Evolutionary conservation across 2,113 vertebrate species (phyloP).

Genomic region (Gorsachius goisagi): DNA sequence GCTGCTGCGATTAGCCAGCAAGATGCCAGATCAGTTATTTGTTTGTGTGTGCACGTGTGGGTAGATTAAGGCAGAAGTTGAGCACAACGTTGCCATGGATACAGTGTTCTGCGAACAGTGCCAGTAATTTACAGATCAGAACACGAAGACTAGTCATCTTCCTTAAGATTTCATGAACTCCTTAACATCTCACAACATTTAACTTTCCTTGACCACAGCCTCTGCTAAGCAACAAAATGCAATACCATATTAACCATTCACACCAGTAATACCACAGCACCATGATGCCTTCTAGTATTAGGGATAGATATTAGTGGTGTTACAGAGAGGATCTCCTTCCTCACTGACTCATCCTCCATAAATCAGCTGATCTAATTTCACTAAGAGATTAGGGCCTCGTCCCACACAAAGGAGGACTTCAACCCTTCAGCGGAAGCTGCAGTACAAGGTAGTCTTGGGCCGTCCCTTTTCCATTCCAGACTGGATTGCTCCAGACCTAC

Average conservation of each 20-base stretch:
- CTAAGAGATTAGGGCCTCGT: not conserved
- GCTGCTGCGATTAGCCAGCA: not conserved
- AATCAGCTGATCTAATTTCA: not conserved
- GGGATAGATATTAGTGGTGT: accelerated
- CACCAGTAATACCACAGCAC: not conserved
- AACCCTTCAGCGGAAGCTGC: not conserved
- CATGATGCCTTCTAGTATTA: accelerated
- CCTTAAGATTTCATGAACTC: not conserved
- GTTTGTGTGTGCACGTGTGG: not conserved
- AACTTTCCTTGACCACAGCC: not conserved
- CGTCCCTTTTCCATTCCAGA: not conserved
- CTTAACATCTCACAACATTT: not conserved
- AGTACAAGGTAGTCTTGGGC: not conserved
- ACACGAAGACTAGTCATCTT: not conserved
- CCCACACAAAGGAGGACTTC: not conserved
- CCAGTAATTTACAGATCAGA: not conserved
- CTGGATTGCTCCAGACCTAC: not conserved
- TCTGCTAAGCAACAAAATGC: not conserved
- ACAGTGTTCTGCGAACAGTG: not conserved
- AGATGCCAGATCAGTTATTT: not conserved
- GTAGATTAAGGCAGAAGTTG: not conserved
- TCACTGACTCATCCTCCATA: not conserved
- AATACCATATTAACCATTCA: not conserved
- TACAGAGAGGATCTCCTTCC: not conserved
- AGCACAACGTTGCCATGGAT: constrained; percentile 24